Evolutionary conservation across 2,888 invertebrate species (phyloP), one percentile per base, ranked within the genome.

Genomic region (Philaethria dido): DNA sequence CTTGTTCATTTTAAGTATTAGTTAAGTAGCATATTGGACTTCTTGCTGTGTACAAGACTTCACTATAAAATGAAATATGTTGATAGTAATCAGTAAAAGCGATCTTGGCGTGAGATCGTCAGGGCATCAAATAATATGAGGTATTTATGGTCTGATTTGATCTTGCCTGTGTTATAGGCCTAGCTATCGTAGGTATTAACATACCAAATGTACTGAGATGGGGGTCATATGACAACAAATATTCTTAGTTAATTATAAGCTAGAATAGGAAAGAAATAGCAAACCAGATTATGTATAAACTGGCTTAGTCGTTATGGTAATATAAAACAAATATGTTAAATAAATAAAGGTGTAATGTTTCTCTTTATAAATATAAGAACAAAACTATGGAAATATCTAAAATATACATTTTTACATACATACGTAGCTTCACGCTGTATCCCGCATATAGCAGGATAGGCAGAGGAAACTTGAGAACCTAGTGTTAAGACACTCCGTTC

Each of bases 81-180:
- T 67, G 86, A 86, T 86, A 84, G 73, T 64, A 74, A 87, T 87
- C 87, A 76, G 73, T 50, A 70, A 72, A 77, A 78, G 81, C 81
- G 78, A 83, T 84, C 86, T 78, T 74, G 80, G 81, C 76, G 70
- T 71, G 74, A 76, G 78, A 85, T 86, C 85, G 79, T 74, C 72
- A 66, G 72, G 64, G 77, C 76, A 81, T 82, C 83, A 79, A 84
- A 88, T 89, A 87, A 88, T 86, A 81, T 83, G 77, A 79, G 75
- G 79, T 78, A 83, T 89, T 88, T 88, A 88, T 81, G 80, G 72
- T 48, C 71, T 73, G 88, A 87, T 87, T 77, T 72, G 80, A 88
- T 88, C 87, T 86, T 73, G 39, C 57, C 54, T 18, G 45, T 55
- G 29, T 59, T 29, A 45, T 47, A 64, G 62, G 47, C 39, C 29